Conservation (phyloP, 2,797 vertebrate species). For the Phyllotis vaccarum region DNA sequence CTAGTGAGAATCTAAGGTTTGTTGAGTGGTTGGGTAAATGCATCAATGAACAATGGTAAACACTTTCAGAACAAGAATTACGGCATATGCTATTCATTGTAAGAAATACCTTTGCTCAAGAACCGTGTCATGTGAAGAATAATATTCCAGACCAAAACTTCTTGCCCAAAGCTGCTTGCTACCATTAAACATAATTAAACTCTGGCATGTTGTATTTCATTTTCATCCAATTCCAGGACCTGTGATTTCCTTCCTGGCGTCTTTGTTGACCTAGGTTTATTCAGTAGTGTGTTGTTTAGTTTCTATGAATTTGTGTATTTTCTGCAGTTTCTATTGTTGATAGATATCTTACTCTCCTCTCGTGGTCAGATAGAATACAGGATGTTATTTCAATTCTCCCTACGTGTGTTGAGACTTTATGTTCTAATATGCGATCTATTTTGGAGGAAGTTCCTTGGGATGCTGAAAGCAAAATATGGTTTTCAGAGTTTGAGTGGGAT, state of each 20-base stretch:
- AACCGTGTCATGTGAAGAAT: background rate
- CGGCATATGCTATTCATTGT: background rate
- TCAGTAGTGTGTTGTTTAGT: background rate
- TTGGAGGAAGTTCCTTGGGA: background rate
- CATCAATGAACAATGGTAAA: conserved; percentile 2
- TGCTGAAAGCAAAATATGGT: background rate
- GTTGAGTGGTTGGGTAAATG: background rate
- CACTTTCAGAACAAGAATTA: conserved; percentile 39
- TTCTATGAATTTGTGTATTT: background rate
- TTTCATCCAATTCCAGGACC: background rate
- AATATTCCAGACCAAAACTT: background rate
- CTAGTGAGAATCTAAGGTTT: background rate
- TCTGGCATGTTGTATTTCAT: background rate
- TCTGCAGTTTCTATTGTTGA: background rate
- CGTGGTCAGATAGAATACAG: background rate
- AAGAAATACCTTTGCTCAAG: conserved; percentile 14
- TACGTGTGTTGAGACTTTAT: background rate
- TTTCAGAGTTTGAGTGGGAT: background rate
- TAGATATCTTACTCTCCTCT: background rate
- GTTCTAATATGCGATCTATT: background rate
- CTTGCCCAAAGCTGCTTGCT: conserved; percentile 38
- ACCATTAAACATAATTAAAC: conserved; percentile 35
- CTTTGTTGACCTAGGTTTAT: background rate
- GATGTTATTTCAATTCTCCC: background rate
- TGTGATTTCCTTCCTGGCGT: background rate